Evolutionary conservation across 2,113 vertebrate species (phyloP).

Genomic region (Tringa solitaria): DNA sequence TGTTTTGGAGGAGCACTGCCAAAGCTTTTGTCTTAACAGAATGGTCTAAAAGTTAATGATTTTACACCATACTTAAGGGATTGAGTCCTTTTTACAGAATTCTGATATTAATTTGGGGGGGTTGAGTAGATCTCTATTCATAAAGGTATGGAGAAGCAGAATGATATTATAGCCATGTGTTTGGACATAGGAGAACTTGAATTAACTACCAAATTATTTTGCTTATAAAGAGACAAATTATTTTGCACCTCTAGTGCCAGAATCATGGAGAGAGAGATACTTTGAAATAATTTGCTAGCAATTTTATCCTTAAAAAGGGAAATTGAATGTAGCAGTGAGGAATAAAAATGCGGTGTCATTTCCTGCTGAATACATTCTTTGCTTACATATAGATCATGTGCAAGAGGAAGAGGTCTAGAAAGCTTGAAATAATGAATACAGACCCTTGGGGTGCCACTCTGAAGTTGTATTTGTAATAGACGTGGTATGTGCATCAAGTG

Average conservation of each 20-base stretch:
- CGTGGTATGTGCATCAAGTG: not conserved
- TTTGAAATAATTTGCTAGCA: not conserved
- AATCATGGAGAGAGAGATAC: not conserved
- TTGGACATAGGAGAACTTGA: not conserved
- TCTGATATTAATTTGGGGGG: not conserved
- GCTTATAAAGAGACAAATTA: not conserved
- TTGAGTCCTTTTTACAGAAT: not conserved
- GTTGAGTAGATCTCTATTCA: not conserved
- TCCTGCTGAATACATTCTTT: not conserved
- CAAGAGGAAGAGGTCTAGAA: not conserved
- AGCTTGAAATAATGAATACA: not conserved
- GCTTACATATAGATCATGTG: not conserved
- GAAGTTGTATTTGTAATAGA: not conserved
- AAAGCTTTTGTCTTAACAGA: not conserved
- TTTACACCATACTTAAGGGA: not conserved
- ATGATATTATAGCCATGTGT: not conserved
- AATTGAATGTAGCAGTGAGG: not conserved
- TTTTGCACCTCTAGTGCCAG: not conserved
- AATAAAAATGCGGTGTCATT: not conserved
- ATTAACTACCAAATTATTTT: not conserved
- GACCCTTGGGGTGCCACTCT: not conserved
- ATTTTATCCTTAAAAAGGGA: not conserved
- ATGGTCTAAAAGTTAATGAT: not conserved
- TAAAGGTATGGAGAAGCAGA: not conserved
- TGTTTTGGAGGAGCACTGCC: not conserved